phyloP scores from a whole-genome alignment of 2,113 vertebrate genomes.

The Sorex fumeus region DNA sequence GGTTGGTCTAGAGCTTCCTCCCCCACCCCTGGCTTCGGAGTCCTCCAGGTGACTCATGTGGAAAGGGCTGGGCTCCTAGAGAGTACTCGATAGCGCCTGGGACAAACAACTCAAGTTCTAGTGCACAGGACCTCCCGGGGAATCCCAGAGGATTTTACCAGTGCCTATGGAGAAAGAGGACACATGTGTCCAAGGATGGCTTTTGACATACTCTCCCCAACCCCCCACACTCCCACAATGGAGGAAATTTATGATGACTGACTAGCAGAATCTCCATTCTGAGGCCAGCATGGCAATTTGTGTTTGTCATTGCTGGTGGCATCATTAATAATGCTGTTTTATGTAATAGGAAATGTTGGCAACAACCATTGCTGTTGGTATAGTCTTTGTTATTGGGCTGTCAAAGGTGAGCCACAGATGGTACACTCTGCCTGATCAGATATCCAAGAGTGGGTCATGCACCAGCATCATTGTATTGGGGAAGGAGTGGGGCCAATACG shows the following conservation, averaged over 20 bases:
- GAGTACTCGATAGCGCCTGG: background rate
- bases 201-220: background rate
- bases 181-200: background rate
- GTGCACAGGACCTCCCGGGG: background rate
- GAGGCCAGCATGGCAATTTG: no score
- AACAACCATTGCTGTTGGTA: no score
- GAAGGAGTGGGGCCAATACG: no score
- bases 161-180: background rate
- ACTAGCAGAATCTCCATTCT: no score
- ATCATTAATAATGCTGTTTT: no score
- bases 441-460: no score
- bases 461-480: no score
- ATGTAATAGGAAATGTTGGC: no score
- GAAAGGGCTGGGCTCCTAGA: slow-evolving; percentile 13
- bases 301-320: no score
- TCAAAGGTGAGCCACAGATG: no score
- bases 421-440: no score
- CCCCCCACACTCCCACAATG: background rate
- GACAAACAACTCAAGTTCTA: slow-evolving; percentile 27
- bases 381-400: no score
- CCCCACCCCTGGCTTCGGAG: slow-evolving; percentile 39
- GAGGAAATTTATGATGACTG: slow-evolving; percentile 20
- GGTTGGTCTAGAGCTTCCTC: slow-evolving; percentile 32
- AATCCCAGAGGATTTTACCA: background rate
- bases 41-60: slow-evolving; percentile 11